phyloP scores from a whole-genome alignment of 1,140 invertebrate genomes.

The Ericerus pela region DNA sequence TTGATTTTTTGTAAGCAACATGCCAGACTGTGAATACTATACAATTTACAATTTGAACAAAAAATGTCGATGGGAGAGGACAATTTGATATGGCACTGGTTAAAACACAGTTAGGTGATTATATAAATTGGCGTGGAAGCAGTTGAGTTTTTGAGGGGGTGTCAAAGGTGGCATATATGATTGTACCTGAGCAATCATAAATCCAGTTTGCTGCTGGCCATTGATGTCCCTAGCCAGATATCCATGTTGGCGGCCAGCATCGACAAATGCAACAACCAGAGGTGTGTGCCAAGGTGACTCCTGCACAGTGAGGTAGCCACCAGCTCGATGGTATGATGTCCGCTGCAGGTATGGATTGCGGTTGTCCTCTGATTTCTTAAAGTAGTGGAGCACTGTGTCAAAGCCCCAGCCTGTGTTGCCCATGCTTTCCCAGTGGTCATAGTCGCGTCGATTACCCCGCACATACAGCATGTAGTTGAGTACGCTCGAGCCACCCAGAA shows the following conservation, averaged over 20 bases:
- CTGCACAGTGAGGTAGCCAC: constrained; percentile 65
- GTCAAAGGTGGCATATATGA: not conserved
- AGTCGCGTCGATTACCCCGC: constrained; percentile 66
- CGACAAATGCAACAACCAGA: constrained; percentile 61
- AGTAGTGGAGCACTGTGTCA: constrained; percentile 71
- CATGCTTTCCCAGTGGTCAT: constrained; percentile 72
- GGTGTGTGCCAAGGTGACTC: constrained; percentile 71
- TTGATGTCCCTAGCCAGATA: constrained; percentile 79
- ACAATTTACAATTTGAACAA: too few species aligned
- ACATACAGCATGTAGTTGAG: constrained; percentile 95
- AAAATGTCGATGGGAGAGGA: too few species aligned
- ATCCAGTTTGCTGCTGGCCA: constrained; percentile 63
- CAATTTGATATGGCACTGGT: too few species aligned
- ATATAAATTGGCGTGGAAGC: too few species aligned
- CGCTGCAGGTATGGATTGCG: constrained; percentile 59
- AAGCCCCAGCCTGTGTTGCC: constrained; percentile 81
- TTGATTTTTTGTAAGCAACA: too few species aligned
- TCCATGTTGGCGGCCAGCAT: constrained; percentile 65
- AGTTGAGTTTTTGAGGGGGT: too few species aligned
- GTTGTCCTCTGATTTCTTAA: constrained; percentile 79
- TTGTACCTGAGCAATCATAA: constrained; percentile 68
- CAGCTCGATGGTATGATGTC: constrained; percentile 52
- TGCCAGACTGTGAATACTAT: too few species aligned
- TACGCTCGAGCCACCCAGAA: constrained; percentile 75
- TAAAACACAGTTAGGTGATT: too few species aligned